phyloP scores from a whole-genome alignment of 2,888 invertebrate species.

The Heliconius erato region DNA sequence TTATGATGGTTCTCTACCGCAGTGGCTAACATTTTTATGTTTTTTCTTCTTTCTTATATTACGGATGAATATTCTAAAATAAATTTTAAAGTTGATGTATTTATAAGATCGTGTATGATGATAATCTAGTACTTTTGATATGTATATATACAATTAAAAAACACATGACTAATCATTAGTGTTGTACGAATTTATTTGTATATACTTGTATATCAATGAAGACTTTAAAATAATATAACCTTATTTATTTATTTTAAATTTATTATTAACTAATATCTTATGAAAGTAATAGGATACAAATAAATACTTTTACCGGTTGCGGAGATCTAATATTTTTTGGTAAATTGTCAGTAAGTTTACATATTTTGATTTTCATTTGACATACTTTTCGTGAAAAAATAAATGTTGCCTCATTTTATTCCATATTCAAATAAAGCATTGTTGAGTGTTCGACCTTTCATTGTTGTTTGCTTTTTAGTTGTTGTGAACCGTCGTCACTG shows the following conservation, averaged over 20 bases:
- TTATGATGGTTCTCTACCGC: constrained; percentile 6
- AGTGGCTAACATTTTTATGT: background rate
- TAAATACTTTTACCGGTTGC: too few relatives aligned
- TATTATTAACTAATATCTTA: too few relatives aligned
- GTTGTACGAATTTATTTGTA: background rate
- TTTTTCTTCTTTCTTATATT: background rate
- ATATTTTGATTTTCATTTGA: constrained; percentile 5
- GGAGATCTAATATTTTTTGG: background rate
- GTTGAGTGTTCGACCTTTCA: constrained; percentile 24
- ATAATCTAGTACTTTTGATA: background rate
- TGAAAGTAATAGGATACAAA: too few relatives aligned
- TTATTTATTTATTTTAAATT: too few relatives aligned
- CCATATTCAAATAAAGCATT: constrained; percentile 32
- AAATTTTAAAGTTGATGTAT: too few relatives aligned
- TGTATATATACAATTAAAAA: too few relatives aligned
- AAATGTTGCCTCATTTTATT: constrained; percentile 9
- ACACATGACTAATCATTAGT: background rate
- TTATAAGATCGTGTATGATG: too few relatives aligned
- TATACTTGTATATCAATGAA: too few relatives aligned
- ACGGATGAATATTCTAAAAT: background rate
- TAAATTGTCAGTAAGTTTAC: background rate
- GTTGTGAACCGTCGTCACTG: constrained; percentile 33
- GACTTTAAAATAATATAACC: too few relatives aligned
- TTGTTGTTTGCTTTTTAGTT: constrained; percentile 35
- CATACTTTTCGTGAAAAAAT: constrained; percentile 1